Evolutionary conservation across 2,113 vertebrate species (phyloP), one percentile per base, ranked within the genome.

Genomic region (Poeciliopsis occidentalis): DNA sequence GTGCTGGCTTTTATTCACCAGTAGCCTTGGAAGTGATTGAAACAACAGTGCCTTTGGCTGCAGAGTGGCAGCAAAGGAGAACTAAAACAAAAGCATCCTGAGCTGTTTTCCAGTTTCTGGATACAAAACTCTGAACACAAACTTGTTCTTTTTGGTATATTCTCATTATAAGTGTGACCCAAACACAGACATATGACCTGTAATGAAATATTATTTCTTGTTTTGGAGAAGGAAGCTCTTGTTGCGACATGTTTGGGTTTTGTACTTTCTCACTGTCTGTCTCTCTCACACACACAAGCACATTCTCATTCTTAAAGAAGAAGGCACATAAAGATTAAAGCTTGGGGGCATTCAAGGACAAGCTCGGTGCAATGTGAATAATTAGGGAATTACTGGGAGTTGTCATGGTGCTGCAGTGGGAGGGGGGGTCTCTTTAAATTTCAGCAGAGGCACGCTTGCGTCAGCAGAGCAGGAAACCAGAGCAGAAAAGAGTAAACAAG

Each of bases 291-390:
- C 81, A 51, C 29, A 68, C 39, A 31, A 44, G 11, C 62, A 17
- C n/a, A 39, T 30, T 27, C 30, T 32, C 30, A 57, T 57, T 57
- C 51, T 19, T 47, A 32, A 57, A 67, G n/a, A 65, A 24, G 61
- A 27, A 69, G 22, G 76, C 37, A 74, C 8, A 69, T 12, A 71
- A 32, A 71, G 2, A 67, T 65, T 27, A 26, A 77, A 67, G 61
- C 76, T 75, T 54, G 60, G 39, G 64, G 6, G 26, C 65, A 47
- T 63, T 64, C 51, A 76, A 78, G 83, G 86, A 85, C 90, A 93
- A 85, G 51, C 66, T 64, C 74, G 89, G 88, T 91, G 74, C 61
- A 10, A 31, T 63, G 34, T 76, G 54, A 84, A 85, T 85, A 75
- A 73, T 67, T 84, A 37, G 67, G 63, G 24, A 54, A 79, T 64